Percentiles rank a stretch among this genome's conserved stretches.
Conservation (phyloP, 64 coral and sea anemone species). For the Astreopora myriophthalma region DNA sequence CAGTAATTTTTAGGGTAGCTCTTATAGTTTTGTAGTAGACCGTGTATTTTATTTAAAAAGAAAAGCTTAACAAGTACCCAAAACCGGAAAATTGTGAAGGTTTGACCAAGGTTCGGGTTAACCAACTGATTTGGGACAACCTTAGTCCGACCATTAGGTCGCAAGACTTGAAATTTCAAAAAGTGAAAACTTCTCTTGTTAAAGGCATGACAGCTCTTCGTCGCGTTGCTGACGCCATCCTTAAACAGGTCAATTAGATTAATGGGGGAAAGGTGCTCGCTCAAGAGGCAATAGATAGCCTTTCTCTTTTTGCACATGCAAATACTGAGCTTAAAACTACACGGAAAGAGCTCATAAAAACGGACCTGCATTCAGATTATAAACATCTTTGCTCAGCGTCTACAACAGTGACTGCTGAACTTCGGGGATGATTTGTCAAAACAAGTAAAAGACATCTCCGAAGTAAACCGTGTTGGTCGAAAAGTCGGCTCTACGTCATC, state of each 20-base stretch:
- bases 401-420: background rate
- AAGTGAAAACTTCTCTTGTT: slow-evolving; percentile 20
- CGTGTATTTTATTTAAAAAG: no score
- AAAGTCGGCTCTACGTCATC: background rate
- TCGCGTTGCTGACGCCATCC: background rate
- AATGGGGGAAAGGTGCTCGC: background rate
- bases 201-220: slow-evolving; percentile 16
- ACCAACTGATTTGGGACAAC: slow-evolving; percentile 17
- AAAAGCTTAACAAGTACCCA: background rate
- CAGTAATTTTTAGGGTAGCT: no score
- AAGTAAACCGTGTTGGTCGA: background rate
- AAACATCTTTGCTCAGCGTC: no score
- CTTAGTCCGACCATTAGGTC: background rate
- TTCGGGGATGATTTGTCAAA: background rate
- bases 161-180: background rate
- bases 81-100: slow-evolving; percentile 25
- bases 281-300: no score
- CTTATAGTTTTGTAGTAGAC: no score
- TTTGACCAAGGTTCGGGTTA: slow-evolving; percentile 39
- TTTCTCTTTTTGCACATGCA: background rate
- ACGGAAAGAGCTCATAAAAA: background rate
- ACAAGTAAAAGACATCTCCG: background rate
- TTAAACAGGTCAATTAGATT: background rate
- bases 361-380: no score
- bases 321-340: background rate